Evolutionary conservation across 2,888 invertebrate species (phyloP).

Genomic region (Acanthoscelides obtectus): DNA sequence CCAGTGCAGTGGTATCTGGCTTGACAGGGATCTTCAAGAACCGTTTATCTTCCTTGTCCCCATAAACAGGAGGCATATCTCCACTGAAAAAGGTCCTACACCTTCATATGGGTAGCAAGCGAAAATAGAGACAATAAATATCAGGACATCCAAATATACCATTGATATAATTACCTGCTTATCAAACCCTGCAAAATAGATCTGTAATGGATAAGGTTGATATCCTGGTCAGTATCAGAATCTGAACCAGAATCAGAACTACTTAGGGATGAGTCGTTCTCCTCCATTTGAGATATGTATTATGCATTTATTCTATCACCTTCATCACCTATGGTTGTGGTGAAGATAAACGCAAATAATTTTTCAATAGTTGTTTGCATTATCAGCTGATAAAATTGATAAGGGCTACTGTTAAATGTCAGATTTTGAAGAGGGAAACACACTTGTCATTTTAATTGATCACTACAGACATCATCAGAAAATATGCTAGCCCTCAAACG

Average conservation of each 20-base stretch:
- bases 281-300: not conserved
- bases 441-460: not conserved
- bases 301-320: not conserved
- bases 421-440: not conserved
- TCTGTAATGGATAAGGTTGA: not conserved
- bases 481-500: not conserved
- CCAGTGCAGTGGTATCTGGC: constrained; percentile 47
- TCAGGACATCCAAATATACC: not conserved
- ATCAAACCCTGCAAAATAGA: not conserved
- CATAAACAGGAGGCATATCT: not conserved
- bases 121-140: not conserved
- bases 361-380: not conserved
- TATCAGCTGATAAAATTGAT: not conserved
- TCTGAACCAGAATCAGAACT: not conserved
- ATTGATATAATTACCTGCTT: not conserved
- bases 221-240: not conserved
- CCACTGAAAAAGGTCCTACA: not conserved
- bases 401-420: not conserved
- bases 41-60: not conserved
- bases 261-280: not conserved
- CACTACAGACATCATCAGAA: not conserved
- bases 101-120: not conserved
- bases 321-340: not conserved
- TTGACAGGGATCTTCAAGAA: not conserved
- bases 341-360: not conserved